A percentile compares a stretch with the other conserved stretches of the same genome.
phyloP scores from a whole-genome alignment of 2,888 invertebrate genomes.

The Cantharis rufa region DNA sequence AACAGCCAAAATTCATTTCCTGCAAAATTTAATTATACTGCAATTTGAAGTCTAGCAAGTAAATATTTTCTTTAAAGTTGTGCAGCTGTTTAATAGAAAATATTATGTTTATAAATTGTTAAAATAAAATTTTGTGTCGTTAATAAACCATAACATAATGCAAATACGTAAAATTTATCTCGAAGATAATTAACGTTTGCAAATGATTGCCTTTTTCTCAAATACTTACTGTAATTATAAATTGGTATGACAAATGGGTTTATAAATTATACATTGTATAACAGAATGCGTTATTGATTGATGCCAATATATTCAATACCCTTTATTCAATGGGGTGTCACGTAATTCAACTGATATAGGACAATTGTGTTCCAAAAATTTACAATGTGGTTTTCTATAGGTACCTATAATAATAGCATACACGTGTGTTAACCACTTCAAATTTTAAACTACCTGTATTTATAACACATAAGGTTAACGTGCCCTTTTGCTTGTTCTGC shows the following conservation, averaged over 20 bases:
- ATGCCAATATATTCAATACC: slow-evolving; percentile 22
- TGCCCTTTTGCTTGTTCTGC: background rate
- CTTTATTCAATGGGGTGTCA: slow-evolving; percentile 20
- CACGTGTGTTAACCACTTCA: slow-evolving; percentile 11
- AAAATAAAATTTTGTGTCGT: background rate
- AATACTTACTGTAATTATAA: background rate
- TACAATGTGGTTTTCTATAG: slow-evolving; percentile 8
- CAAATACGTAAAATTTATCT: background rate
- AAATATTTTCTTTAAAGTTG: slow-evolving; percentile 2
- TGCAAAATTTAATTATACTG: slow-evolving; percentile 24
- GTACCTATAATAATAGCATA: slow-evolving; percentile 1
- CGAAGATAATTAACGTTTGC: background rate
- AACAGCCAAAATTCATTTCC: slow-evolving; percentile 17
- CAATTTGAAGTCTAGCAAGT: background rate
- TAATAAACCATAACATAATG: background rate
- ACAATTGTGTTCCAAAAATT: slow-evolving; percentile 23
- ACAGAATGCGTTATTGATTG: background rate
- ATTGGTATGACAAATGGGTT: background rate
- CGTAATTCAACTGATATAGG: slow-evolving; percentile 18
- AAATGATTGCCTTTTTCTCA: background rate
- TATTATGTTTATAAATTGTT: background rate
- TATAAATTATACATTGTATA: background rate
- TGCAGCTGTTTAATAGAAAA: slow-evolving; percentile 8
- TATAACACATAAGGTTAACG: background rate
- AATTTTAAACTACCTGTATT: background rate